These are phyloP conservation scores for Ectobius pallidus DNA, from an alignment of 2,888 invertebrate species.

Conservation along the genomic window DNA sequence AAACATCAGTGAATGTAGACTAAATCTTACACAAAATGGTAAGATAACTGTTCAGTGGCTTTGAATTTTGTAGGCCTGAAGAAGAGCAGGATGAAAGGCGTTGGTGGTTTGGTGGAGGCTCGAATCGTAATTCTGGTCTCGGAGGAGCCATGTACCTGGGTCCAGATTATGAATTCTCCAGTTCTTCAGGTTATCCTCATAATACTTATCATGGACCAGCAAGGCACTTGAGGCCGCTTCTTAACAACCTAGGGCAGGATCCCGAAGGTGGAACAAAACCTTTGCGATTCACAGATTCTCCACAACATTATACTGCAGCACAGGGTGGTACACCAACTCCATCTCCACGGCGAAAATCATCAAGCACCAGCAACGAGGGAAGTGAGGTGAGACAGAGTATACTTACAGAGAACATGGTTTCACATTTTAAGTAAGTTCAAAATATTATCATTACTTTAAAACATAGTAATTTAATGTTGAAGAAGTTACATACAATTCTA, in stretches of 20 bases:
- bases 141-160: conserved; percentile 49
- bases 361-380: conserved; percentile 70
- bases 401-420: too few relatives aligned
- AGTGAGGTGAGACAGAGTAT: conserved; percentile 64
- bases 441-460: too few relatives aligned
- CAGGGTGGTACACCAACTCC: conserved; percentile 64
- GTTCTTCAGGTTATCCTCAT: conserved; percentile 68
- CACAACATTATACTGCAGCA: conserved; percentile 59
- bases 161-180: conserved; percentile 64
- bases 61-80: conserved; percentile 43
- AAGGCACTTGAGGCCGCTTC: conserved; percentile 71
- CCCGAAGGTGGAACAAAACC: conserved; percentile 57
- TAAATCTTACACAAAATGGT: too few relatives aligned
- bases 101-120: conserved; percentile 49
- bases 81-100: conserved; percentile 44
- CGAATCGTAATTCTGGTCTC: conserved; percentile 49
- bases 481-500: too few relatives aligned
- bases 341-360: conserved; percentile 75
- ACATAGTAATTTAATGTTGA: too few relatives aligned
- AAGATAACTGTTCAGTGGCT: too few relatives aligned
- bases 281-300: conserved; percentile 75
- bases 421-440: too few relatives aligned
- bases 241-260: conserved; percentile 45
- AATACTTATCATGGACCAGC: conserved; percentile 92
- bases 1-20: too few relatives aligned